Evolutionary conservation across 2,888 invertebrate genomes (phyloP).

Genomic region (Flexamia atlantica): DNA sequence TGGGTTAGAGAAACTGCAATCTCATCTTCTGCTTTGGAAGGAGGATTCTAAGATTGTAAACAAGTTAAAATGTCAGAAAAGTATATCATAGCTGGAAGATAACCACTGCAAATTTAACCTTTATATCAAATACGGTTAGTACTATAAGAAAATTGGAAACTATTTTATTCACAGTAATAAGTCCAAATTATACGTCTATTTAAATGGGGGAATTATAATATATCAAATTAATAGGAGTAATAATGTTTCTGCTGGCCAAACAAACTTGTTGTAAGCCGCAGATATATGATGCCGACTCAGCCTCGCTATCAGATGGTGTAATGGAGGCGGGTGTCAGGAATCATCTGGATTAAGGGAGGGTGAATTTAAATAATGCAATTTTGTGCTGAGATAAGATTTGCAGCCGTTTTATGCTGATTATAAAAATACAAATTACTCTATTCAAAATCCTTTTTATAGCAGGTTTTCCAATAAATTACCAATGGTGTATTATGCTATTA

Average conservation of each 20-base stretch:
- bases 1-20: too few relatives aligned
- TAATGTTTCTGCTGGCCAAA: neutral
- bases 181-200: too few relatives aligned
- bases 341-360: conserved; percentile 27
- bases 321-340: neutral
- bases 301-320: conserved; percentile 18
- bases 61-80: too few relatives aligned
- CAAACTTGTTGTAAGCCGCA: neutral
- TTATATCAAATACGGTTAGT: too few relatives aligned
- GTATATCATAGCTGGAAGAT: too few relatives aligned
- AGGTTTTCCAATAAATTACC: too few relatives aligned
- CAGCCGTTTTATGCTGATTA: conserved; percentile 36
- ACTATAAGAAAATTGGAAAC: neutral
- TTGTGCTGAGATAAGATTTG: conserved; percentile 8
- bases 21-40: too few relatives aligned
- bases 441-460: neutral
- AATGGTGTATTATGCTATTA: too few relatives aligned
- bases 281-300: neutral
- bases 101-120: too few relatives aligned
- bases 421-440: neutral
- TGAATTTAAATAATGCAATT: conserved; percentile 39
- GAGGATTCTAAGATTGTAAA: too few relatives aligned
- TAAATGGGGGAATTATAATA: neutral
- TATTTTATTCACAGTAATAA: neutral
- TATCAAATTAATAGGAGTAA: neutral